phyloP scores from a whole-genome alignment of 2,797 vertebrate species.

The Semotilus atromaculatus region DNA sequence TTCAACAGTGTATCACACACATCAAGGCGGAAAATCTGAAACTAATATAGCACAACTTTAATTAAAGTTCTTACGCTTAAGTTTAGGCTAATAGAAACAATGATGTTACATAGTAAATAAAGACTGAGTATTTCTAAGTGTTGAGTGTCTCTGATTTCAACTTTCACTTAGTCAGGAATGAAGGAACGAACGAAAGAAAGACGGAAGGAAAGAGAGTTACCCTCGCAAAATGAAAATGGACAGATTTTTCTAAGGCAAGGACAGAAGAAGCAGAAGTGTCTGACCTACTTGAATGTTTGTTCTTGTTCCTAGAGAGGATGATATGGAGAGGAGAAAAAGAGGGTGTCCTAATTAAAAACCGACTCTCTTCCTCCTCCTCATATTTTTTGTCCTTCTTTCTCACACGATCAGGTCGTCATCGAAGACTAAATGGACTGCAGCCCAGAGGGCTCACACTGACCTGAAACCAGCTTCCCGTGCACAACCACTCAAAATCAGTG shows the following conservation, averaged over 20 bases:
- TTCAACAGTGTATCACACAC: slow-evolving; percentile 59
- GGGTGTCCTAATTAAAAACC: slow-evolving; percentile 36
- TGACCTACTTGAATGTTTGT: slow-evolving; percentile 55
- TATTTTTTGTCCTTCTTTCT: slow-evolving; percentile 50
- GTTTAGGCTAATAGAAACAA: slow-evolving; percentile 53
- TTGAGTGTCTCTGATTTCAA: neutral
- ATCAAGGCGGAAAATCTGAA: slow-evolving; percentile 32
- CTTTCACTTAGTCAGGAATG: neutral
- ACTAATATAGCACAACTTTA: slow-evolving; percentile 48
- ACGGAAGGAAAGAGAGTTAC: slow-evolving; percentile 5
- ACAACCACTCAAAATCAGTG: neutral
- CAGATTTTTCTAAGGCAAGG: slow-evolving; percentile 14
- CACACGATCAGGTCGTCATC: slow-evolving; percentile 70
- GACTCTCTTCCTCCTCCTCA: slow-evolving; percentile 20
- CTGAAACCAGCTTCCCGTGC: slow-evolving; percentile 15
- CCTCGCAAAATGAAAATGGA: slow-evolving; percentile 26
- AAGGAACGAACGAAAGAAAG: neutral
- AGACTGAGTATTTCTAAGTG: neutral
- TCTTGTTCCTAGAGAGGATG: slow-evolving; percentile 51
- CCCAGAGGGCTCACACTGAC: slow-evolving; percentile 64
- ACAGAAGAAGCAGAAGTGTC: slow-evolving; percentile 27
- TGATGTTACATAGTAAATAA: neutral
- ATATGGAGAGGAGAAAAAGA: neutral
- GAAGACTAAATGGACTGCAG: slow-evolving; percentile 69
- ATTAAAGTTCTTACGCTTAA: slow-evolving; percentile 60